Evolutionary conservation across 2,888 invertebrate species (phyloP).

Genomic region (Neelides folsomi): DNA sequence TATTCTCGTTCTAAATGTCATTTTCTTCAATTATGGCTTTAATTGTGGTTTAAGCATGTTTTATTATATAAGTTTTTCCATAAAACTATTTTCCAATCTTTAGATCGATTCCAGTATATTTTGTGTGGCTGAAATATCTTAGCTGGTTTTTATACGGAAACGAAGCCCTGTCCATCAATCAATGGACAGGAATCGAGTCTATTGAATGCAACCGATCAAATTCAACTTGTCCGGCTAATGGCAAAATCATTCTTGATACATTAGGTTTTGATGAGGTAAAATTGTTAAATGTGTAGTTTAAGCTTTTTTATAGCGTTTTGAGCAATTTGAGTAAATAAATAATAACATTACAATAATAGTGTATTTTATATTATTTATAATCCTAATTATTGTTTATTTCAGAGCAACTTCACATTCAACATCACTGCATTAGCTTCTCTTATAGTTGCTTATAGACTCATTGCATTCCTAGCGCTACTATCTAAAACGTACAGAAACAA

Average conservation of each 20-base stretch:
- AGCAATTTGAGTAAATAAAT: too few relatives aligned
- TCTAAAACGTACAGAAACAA: constrained; percentile 50
- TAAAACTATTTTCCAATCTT: neutral
- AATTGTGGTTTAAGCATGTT: too few relatives aligned
- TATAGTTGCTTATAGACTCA: constrained; percentile 57
- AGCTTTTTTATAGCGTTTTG: too few relatives aligned
- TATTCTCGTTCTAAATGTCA: too few relatives aligned
- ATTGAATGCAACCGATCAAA: constrained; percentile 62
- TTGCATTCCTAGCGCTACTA: constrained; percentile 63
- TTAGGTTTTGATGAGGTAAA: constrained; percentile 60
- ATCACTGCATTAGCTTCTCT: constrained; percentile 55
- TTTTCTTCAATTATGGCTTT: too few relatives aligned
- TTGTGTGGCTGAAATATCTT: constrained; percentile 71
- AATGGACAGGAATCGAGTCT: constrained; percentile 65
- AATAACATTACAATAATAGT: too few relatives aligned
- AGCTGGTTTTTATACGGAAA: constrained; percentile 90
- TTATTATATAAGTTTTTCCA: too few relatives aligned
- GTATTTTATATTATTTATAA: neutral
- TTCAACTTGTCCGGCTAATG: constrained; percentile 63
- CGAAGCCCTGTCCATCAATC: constrained; percentile 75
- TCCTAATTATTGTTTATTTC: constrained; percentile 34
- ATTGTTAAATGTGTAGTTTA: too few relatives aligned
- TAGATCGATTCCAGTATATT: constrained; percentile 69
- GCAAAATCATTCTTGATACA: constrained; percentile 61
- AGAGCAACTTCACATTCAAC: constrained; percentile 57